A percentile compares a stretch with the other conserved stretches of the same genome.
Conservation (phyloP, 2,888 invertebrate genomes). For the Cyclophora punctaria region DNA sequence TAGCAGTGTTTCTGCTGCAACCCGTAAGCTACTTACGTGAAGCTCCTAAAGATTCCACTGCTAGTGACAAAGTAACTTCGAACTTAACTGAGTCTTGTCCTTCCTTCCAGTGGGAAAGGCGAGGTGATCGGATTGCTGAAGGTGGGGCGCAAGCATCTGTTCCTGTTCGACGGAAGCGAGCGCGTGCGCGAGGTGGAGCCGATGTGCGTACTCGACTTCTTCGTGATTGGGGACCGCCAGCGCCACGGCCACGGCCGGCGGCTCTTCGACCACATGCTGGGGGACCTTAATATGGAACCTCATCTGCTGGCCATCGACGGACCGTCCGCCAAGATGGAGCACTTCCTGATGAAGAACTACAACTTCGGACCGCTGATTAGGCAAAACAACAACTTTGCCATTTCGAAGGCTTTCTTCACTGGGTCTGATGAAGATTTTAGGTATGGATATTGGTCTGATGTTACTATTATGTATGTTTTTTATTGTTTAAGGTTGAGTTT, state of each 20-base stretch:
- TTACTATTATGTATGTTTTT: too few relatives aligned
- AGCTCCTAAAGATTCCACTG: too few relatives aligned
- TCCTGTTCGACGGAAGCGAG: slow-evolving; percentile 83
- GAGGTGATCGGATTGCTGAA: slow-evolving; percentile 89
- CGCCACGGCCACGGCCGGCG: slow-evolving; percentile 88
- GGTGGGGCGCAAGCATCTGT: slow-evolving; percentile 92
- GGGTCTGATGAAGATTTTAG: slow-evolving; percentile 19
- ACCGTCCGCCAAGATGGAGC: slow-evolving; percentile 91
- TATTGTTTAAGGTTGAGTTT: too few relatives aligned
- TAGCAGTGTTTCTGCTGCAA: too few relatives aligned
- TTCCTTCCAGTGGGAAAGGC: slow-evolving; percentile 76
- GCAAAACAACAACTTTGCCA: slow-evolving; percentile 61
- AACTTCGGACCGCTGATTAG: slow-evolving; percentile 58
- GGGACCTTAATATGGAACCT: slow-evolving; percentile 70
- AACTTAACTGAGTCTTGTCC: neutral
- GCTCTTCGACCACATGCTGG: slow-evolving; percentile 92
- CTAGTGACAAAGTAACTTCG: too few relatives aligned
- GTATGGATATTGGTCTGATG: slow-evolving; percentile 13
- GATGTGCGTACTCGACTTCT: slow-evolving; percentile 95
- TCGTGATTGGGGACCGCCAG: slow-evolving; percentile 88
- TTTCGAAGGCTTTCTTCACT: slow-evolving; percentile 43
- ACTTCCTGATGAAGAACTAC: slow-evolving; percentile 91
- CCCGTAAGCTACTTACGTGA: too few relatives aligned
- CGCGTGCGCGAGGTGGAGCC: slow-evolving; percentile 86
- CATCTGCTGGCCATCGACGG: slow-evolving; percentile 91